A percentile compares a stretch with the other conserved stretches of the same genome.
Conservation (phyloP, 2,113 vertebrate species). For the Cyprichromis sp. region DNA sequence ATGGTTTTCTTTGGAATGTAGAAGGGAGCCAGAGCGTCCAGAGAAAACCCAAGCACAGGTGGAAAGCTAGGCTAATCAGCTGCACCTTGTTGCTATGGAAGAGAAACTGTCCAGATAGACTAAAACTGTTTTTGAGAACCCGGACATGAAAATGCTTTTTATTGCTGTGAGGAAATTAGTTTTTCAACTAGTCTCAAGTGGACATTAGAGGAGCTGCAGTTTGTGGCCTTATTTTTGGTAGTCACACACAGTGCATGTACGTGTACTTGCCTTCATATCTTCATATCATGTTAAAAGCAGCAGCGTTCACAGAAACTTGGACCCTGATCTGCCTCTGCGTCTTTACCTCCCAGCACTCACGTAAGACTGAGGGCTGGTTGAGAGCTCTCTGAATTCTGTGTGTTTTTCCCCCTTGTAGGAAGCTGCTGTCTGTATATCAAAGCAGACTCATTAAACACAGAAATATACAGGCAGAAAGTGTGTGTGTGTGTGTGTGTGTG, state of each 20-base stretch:
- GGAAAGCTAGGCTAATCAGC: neutral
- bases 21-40: neutral
- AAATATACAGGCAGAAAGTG: neutral
- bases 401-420: neutral
- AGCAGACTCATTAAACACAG: conserved; percentile 24
- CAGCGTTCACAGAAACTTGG: neutral
- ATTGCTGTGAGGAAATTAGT: neutral
- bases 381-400: neutral
- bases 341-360: neutral
- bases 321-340: neutral
- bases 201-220: neutral
- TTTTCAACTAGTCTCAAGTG: neutral
- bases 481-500: neutral
- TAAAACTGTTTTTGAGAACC: neutral
- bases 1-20: neutral
- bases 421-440: conserved; percentile 5
- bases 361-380: neutral
- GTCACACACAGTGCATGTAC: neutral
- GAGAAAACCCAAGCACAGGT: neutral
- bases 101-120: neutral
- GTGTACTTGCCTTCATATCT: neutral
- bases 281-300: neutral
- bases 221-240: neutral
- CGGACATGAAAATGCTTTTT: neutral
- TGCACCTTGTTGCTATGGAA: neutral